Evolutionary conservation across 2,888 invertebrate genomes (phyloP).

Genomic region (Neoitamus cyanurus): DNA sequence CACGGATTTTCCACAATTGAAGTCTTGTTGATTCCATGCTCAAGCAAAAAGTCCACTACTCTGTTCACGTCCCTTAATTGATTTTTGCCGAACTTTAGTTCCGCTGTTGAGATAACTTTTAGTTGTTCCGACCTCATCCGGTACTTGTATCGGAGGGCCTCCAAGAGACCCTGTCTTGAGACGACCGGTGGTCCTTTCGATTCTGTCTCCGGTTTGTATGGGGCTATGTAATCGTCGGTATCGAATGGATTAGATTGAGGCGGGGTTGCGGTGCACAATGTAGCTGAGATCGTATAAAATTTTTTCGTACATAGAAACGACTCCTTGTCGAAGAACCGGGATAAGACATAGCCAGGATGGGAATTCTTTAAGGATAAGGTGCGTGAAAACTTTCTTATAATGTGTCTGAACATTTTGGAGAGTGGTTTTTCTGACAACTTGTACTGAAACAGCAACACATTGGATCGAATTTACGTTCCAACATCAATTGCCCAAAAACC

Average conservation of each 20-base stretch:
- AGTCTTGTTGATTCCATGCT: slow-evolving; percentile 58
- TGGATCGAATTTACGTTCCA: background rate
- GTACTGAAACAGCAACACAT: background rate
- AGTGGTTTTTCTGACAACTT: background rate
- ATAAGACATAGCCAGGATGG: background rate
- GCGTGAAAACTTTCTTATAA: background rate
- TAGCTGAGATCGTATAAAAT: background rate
- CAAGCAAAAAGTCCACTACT: slow-evolving; percentile 55
- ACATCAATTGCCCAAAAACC: background rate
- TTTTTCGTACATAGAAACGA: background rate
- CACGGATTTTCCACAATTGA: slow-evolving; percentile 63
- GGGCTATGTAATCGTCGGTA: slow-evolving; percentile 4
- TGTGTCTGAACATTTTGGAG: background rate
- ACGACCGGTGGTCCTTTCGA: background rate
- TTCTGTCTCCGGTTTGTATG: background rate
- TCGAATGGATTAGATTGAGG: background rate
- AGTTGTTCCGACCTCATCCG: background rate
- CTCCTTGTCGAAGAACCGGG: background rate
- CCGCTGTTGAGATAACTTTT: slow-evolving; percentile 25
- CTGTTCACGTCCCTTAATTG: background rate
- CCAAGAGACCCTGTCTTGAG: background rate
- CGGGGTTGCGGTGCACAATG: background rate
- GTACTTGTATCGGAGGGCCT: slow-evolving; percentile 19
- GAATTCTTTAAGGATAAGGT: background rate
- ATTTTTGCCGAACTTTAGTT: slow-evolving; percentile 3